Evolutionary conservation across 2,113 vertebrate species (phyloP), one percentile per base, ranked within the genome.

Genomic region (Gavia stellata): DNA sequence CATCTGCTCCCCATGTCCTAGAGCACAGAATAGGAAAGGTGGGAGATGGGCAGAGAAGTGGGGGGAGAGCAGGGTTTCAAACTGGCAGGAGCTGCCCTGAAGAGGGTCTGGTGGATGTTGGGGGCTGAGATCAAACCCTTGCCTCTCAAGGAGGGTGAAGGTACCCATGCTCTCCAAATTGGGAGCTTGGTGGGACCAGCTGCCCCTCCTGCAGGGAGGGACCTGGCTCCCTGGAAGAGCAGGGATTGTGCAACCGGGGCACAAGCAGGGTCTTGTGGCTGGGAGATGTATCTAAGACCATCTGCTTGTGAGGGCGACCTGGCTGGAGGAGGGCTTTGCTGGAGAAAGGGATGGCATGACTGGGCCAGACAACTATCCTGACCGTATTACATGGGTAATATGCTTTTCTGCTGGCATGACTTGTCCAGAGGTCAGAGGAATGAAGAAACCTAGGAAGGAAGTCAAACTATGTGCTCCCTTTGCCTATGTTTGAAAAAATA

Each of bases 221-320:
- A 81, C 47, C 36, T 81, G 80, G 18, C 20, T 81, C 45, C 40
- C n/a, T n/a, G 58, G 79, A 86, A 50, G 44, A 75, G 56, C n/a
- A 47, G 44, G 17, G 21, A 29, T 24, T 68, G 10, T 29, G 10
- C 13, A 50, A 7, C 3, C 0, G 0, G 11, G 21, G 18, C 18
- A 34, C 25, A 59, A 55, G 18, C 28, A 16, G 9, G 6, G 28
- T 68, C 29, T 68, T 73, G 21, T 16, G 33, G 3, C 72, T 81
- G 23, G 33, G 14, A n/a, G 50, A 66, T 4, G 2, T 73, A 34
- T 34, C 36, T 33, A 82, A 74, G 42, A 34, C 21, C 3, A 3
- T 24, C 29, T 29, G 42, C 36, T 80, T 80, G 29, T 75, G 71
- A 75, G 21, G 18, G 8, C 47, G 88, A 8, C 18, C 12, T 29